Percentiles rank a stretch among this genome's conserved stretches.
Evolutionary conservation across 2,797 vertebrate species (phyloP).

Genomic region (Anisognathus igniventris): DNA sequence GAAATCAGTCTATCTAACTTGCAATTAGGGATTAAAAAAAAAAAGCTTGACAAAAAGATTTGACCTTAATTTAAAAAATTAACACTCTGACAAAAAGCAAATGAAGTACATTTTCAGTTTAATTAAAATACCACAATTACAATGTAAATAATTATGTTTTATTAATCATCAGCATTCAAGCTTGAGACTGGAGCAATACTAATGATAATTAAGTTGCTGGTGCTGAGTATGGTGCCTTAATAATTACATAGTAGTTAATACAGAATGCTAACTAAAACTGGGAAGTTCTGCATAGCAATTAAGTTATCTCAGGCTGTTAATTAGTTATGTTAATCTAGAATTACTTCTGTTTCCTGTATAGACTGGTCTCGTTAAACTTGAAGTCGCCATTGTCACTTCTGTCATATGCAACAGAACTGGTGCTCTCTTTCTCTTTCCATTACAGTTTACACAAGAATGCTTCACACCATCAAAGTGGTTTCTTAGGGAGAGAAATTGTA

Average conservation of each 20-base stretch:
- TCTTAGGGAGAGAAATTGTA: not conserved
- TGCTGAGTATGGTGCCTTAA: constrained; percentile 69
- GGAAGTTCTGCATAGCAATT: constrained; percentile 72
- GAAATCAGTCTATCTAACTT: constrained; percentile 39
- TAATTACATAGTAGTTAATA: constrained; percentile 80
- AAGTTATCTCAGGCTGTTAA: constrained; percentile 50
- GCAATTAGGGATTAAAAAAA: constrained; percentile 41
- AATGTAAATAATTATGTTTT: constrained; percentile 81
- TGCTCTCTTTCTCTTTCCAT: not conserved
- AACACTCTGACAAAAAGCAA: constrained; percentile 47
- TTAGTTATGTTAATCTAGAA: constrained; percentile 54
- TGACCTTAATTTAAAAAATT: constrained; percentile 60
- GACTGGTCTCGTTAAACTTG: constrained; percentile 3
- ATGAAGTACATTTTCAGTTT: constrained; percentile 44
- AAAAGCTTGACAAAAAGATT: constrained; percentile 13
- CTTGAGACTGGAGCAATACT: constrained; percentile 70
- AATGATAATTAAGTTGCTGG: constrained; percentile 79
- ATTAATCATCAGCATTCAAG: constrained; percentile 80
- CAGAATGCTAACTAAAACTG: constrained; percentile 70
- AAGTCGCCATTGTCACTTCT: not conserved
- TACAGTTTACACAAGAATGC: not conserved
- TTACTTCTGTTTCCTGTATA: not conserved
- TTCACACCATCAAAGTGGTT: not conserved
- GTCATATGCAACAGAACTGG: not conserved
- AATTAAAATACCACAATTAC: constrained; percentile 68